A percentile compares a stretch with the other conserved stretches of the same genome.
These are phyloP conservation scores for Orestias chungarensis DNA, from an alignment of 2,797 vertebrate species.

Conservation along the genomic window DNA sequence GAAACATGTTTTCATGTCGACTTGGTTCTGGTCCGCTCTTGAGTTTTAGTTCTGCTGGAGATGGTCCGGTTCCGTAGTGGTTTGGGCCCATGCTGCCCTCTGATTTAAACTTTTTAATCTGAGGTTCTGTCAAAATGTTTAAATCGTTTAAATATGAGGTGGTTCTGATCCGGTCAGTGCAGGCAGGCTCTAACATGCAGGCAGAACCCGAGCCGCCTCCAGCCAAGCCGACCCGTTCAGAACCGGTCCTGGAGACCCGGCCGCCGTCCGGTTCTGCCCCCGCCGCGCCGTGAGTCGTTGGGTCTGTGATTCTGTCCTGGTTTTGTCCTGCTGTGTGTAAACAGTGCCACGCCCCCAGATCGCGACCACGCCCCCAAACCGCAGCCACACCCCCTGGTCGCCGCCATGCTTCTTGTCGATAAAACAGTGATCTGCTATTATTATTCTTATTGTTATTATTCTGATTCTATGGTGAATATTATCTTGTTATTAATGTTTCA, in stretches of 20 bases:
- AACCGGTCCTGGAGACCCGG: background rate
- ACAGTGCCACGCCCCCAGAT: constrained; percentile 73
- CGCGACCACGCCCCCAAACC: constrained; percentile 49
- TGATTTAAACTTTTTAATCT: no score
- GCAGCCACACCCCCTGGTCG: constrained; percentile 30
- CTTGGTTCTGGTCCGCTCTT: no score
- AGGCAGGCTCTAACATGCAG: background rate
- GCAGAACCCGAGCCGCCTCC: background rate
- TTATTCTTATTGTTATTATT: constrained; percentile 61
- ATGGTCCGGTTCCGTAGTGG: no score
- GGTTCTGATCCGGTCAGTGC: background rate
- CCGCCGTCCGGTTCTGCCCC: constrained; percentile 2
- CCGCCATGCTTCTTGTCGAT: constrained; percentile 64
- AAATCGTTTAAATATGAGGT: no score
- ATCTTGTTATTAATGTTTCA: constrained; percentile 72
- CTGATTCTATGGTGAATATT: constrained; percentile 48
- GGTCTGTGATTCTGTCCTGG: constrained; percentile 71
- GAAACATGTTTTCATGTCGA: no score
- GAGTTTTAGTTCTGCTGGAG: background rate
- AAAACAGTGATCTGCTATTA: constrained; percentile 63
- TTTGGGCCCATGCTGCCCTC: no score
- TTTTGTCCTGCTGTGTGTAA: constrained; percentile 71
- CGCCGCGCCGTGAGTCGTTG: constrained; percentile 74
- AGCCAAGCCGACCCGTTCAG: background rate
- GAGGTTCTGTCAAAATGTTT: background rate